Evolutionary conservation across 2,113 vertebrate genomes (phyloP), one percentile per base, ranked within the genome.

Genomic region (Ivindomyrus marchei): DNA sequence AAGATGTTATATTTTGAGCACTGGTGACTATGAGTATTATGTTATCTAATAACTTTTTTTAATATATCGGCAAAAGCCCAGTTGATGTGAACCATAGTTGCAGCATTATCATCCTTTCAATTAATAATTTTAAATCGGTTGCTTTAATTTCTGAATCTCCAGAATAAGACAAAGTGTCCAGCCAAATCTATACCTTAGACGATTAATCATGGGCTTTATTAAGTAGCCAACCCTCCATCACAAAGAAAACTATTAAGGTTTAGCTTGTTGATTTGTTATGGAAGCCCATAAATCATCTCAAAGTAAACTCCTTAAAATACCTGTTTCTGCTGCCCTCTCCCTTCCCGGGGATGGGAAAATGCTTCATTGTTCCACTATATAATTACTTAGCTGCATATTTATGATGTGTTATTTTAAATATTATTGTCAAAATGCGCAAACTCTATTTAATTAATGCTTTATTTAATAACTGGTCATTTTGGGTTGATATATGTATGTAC

Each of bases 221-320:
- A 96, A 95, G 94, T 95, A 93, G 92, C 93, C 92, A 93, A 91
- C 94, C 93, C 92, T 93, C 94, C 92, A 92, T 94, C 90, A 90
- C 94, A 96, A 96, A 94, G 93, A 95, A 95, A 96, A 96, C 95
- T 95, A 95, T 95, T 96, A 96, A 95, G 95, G 74, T 95, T 95
- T 94, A 95, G 95, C 94, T 95, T 96, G 95, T 96, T 96, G 95
- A 95, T 96, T 95, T 94, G 93, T 93, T 94, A 93, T 93, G 91
- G 93, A 90, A 56, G 92, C 91, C 91, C 92, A 96, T 96, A 95
- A 95, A 96, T 96, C 95, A 95, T 89, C 4, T 88, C 85, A 93
- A 91, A 90, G 94, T 93, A 93, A 88, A 89, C 66, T 53, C 66
- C 47, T 36, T 66, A 42, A 6, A 85, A 46, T 24, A n/a, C 21